A percentile compares a stretch with the other conserved stretches of the same genome.
phyloP scores from a whole-genome alignment of 2,113 vertebrate genomes.

The Dasypus novemcinctus region DNA sequence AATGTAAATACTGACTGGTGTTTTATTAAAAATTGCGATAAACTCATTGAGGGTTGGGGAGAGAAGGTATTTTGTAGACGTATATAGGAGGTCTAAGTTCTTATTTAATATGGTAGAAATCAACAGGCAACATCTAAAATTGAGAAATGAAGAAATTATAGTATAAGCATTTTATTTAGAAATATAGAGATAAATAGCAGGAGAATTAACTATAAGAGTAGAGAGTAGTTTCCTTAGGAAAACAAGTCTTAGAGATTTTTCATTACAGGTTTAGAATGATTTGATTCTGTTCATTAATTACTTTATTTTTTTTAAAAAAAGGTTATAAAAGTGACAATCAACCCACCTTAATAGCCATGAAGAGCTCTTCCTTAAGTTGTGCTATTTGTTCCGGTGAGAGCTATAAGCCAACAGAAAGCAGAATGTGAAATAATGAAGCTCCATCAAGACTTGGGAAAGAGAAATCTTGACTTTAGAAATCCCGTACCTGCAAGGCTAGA shows the following conservation, averaged over 20 bases:
- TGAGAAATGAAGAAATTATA: background rate
- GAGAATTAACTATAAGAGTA: background rate
- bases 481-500: slow-evolving; percentile 89
- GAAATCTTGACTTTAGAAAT: background rate
- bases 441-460: background rate
- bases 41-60: background rate
- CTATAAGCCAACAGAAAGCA: slow-evolving; percentile 78
- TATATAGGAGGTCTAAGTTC: background rate
- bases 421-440: background rate
- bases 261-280: background rate
- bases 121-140: background rate
- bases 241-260: background rate
- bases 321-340: background rate
- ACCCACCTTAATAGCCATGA: slow-evolving; percentile 88
- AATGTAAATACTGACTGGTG: background rate
- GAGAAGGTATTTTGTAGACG: background rate
- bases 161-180: background rate
- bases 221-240: background rate
- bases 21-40: background rate
- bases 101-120: background rate
- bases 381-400: slow-evolving; percentile 90
- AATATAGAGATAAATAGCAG: background rate
- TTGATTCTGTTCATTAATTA: background rate
- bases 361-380: slow-evolving; percentile 90
- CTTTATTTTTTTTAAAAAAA: background rate